phyloP scores from a whole-genome alignment of 2,113 vertebrate genomes.

The Pomatorhinus ruficollis region DNA sequence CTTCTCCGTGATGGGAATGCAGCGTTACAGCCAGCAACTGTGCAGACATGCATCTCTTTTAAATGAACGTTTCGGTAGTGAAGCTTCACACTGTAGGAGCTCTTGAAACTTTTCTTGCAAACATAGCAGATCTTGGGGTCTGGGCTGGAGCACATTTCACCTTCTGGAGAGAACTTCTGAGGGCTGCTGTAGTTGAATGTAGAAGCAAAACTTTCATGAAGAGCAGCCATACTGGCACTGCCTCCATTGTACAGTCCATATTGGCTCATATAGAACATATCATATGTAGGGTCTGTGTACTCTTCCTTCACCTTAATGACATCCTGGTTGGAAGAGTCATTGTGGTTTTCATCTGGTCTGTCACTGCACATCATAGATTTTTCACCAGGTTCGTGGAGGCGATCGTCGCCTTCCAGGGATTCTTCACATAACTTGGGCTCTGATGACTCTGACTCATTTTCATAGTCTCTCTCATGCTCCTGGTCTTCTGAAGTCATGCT shows the following conservation, averaged over 20 bases:
- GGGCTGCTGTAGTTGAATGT: slow-evolving; percentile 95
- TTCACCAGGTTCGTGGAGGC: slow-evolving; percentile 69
- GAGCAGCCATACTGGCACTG: slow-evolving; percentile 91
- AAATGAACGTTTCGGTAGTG: slow-evolving; percentile 99
- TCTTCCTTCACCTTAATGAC: slow-evolving; percentile 97
- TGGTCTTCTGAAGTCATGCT: slow-evolving; percentile 98
- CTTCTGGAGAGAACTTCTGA: slow-evolving; percentile 95
- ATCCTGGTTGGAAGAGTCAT: slow-evolving; percentile 85
- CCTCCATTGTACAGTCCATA: slow-evolving; percentile 95
- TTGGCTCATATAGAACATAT: slow-evolving; percentile 99
- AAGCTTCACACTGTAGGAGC: slow-evolving; percentile 99
- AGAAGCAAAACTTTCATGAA: slow-evolving; percentile 94
- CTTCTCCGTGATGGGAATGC: slow-evolving; percentile 98
- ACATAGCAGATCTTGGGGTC: slow-evolving; percentile 99
- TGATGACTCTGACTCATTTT: slow-evolving; percentile 95
- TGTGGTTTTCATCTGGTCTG: slow-evolving; percentile 85
- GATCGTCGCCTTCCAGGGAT: slow-evolving; percentile 90
- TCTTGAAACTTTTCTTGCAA: slow-evolving; percentile 99
- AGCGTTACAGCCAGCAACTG: slow-evolving; percentile 96
- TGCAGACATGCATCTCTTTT: slow-evolving; percentile 99
- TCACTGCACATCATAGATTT: slow-evolving; percentile 79
- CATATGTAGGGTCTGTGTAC: slow-evolving; percentile 94
- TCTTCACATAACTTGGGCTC: slow-evolving; percentile 93
- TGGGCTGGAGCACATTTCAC: slow-evolving; percentile 94
- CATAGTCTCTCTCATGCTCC: slow-evolving; percentile 96